A percentile compares a stretch with the other conserved stretches of the same genome.
Evolutionary conservation across 2,888 invertebrate species (phyloP).

Genomic region (Allygus modestus): DNA sequence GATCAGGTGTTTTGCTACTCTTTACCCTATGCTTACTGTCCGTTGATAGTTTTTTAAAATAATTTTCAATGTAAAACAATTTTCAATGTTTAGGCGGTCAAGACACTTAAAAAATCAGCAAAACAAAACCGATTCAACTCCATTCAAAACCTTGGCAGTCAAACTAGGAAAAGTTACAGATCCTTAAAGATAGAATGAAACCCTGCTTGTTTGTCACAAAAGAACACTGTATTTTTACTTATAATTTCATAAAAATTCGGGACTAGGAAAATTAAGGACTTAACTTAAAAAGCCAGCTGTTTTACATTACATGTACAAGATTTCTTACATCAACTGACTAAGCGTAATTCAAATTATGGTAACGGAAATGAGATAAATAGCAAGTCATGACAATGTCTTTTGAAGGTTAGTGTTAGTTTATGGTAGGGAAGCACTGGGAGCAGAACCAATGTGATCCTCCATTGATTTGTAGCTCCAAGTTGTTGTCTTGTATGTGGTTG

Average conservation of each 20-base stretch:
- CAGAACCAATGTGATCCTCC: conserved; percentile 75
- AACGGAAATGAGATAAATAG: conserved; percentile 21
- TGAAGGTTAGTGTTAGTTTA: background rate
- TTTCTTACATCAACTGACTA: conserved; percentile 34
- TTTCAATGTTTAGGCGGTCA: too few species aligned
- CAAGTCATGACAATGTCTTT: conserved; percentile 4
- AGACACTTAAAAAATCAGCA: too few species aligned
- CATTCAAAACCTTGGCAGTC: too few species aligned
- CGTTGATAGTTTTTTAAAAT: too few species aligned
- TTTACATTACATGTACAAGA: background rate
- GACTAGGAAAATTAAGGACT: conserved; percentile 23
- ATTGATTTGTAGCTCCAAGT: conserved; percentile 74
- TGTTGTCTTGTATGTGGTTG: conserved; percentile 73
- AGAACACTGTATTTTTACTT: background rate
- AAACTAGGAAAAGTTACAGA: too few species aligned
- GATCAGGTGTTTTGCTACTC: too few species aligned
- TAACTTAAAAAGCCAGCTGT: background rate
- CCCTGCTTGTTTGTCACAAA: background rate
- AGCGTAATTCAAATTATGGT: conserved; percentile 1
- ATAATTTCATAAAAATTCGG: background rate
- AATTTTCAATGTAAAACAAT: too few species aligned
- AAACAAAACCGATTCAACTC: too few species aligned
- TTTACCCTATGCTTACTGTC: too few species aligned
- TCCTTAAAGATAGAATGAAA: background rate
- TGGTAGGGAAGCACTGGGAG: conserved; percentile 67